Percentiles rank a stretch among this genome's conserved stretches.
Conservation (phyloP, 2,797 vertebrate species). For the Sebastes oblongus region DNA sequence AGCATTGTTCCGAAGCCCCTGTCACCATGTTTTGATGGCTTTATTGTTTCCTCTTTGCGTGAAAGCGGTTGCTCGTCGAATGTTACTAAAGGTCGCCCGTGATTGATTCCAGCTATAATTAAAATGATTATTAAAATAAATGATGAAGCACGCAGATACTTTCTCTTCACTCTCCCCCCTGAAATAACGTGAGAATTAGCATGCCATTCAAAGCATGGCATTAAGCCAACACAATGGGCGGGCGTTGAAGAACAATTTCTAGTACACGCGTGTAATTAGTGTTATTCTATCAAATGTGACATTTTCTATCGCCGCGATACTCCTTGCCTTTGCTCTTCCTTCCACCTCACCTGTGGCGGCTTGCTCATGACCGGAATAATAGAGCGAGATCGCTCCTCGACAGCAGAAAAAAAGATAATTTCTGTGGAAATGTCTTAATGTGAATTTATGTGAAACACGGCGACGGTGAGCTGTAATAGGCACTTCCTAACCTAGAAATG, state of each 20-base stretch:
- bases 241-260: conserved; percentile 39
- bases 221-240: conserved; percentile 39
- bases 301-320: conserved; percentile 63
- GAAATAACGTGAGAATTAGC: conserved; percentile 53
- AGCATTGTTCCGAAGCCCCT: conserved; percentile 5
- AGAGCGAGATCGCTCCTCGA: conserved; percentile 52
- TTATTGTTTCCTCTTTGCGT: conserved; percentile 28
- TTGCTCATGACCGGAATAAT: conserved; percentile 67
- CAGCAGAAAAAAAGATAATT: conserved; percentile 68
- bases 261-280: conserved; percentile 62
- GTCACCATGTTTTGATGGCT: conserved; percentile 44
- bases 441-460: conserved; percentile 77
- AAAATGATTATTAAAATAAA: conserved; percentile 66
- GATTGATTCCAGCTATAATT: conserved; percentile 66
- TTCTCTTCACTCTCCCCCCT: conserved; percentile 39
- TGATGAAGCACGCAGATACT: conserved; percentile 32
- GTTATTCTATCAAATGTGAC: conserved; percentile 74
- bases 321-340: conserved; percentile 29
- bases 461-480: conserved; percentile 66
- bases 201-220: conserved; percentile 56
- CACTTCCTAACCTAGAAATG: conserved; percentile 78
- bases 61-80: conserved; percentile 16
- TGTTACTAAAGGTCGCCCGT: conserved; percentile 45
- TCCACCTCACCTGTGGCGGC: conserved; percentile 63
- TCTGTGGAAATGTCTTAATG: conserved; percentile 68